Evolutionary conservation across 2,888 invertebrate genomes (phyloP), one percentile per base, ranked within the genome.

Genomic region (Yponomeuta malinellus): DNA sequence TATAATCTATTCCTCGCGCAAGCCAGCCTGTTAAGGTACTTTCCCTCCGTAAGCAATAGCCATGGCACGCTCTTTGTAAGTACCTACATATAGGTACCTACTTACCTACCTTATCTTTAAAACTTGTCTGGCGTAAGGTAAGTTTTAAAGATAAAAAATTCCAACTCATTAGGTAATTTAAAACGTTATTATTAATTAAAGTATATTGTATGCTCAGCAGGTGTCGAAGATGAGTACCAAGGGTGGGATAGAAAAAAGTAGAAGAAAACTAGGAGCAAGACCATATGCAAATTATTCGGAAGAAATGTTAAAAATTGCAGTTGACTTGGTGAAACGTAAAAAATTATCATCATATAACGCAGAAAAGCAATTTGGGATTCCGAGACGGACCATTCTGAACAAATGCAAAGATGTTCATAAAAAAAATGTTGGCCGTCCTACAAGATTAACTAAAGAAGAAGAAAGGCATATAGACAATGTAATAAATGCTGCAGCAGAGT

Each of bases 291-390:
- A 65, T 65, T 65, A 65, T 65, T 65, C 65, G 5, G 23, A 65
- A 31, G 65, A 65, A 31, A 29, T 65, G 65, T 31, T 65, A 65
- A 23, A 65, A 29, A 29, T 65, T 10, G 65, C 65, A 29, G 65
- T 31, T 10, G 65, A 65, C 31, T 65, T 65, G 29, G 65, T 65
- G 29, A 15, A 48, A 29, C 10, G 37, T 37, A 70, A 70, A 67
- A n/a, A 37, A 59, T 8, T 71, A 68, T 70, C 70, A 10, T 69
- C 71, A 70, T 71, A 71, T 33, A 63, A 71, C 59, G 72, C 75
- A 10, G 73, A 74, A 72, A 75, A 75, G 48, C 72, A 73, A 29
- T 75, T 75, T 65, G 75, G 72, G 1, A 75, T 75, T 48, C 74
- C 74, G 0, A 68, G 73, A 15, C 72, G 74, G 31, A 74, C 74